Evolutionary conservation across 2,888 invertebrate species (phyloP).

Genomic region (Eilema caniola): DNA sequence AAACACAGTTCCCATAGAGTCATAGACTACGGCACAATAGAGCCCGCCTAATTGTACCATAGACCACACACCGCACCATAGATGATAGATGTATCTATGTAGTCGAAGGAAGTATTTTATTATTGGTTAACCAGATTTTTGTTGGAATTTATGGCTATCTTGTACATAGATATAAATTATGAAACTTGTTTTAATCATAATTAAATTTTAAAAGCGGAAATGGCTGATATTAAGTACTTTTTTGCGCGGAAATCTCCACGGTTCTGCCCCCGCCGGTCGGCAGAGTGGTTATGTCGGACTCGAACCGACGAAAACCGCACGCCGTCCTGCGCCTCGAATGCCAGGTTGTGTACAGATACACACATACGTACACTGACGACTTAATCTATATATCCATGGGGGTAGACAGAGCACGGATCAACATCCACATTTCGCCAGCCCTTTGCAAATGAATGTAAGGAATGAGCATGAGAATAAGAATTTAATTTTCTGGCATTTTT

Average conservation of each 20-base stretch:
- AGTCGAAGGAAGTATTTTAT: slow-evolving; percentile 34
- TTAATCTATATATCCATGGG: background rate
- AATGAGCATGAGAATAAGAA: too few species aligned
- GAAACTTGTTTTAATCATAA: slow-evolving; percentile 21
- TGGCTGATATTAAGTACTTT: too few species aligned
- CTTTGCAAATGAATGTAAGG: too few species aligned
- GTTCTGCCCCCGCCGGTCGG: too few species aligned
- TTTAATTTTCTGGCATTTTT: too few species aligned
- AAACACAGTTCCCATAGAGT: slow-evolving; percentile 52
- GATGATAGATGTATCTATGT: slow-evolving; percentile 55
- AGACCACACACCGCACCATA: slow-evolving; percentile 57
- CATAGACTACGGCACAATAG: slow-evolving; percentile 43
- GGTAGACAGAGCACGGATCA: background rate
- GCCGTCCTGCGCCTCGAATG: too few species aligned
- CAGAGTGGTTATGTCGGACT: too few species aligned
- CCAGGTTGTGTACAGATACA: too few species aligned
- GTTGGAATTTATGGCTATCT: slow-evolving; percentile 26
- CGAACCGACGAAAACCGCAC: too few species aligned
- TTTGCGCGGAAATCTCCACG: too few species aligned
- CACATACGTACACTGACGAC: background rate
- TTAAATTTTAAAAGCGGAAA: slow-evolving; percentile 3
- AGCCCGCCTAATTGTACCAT: slow-evolving; percentile 51
- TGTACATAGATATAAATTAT: background rate
- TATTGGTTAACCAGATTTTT: slow-evolving; percentile 31
- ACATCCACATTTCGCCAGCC: too few species aligned